Evolutionary conservation across 2,888 invertebrate species (phyloP).

Genomic region (Scaptomyza tumidula): DNA sequence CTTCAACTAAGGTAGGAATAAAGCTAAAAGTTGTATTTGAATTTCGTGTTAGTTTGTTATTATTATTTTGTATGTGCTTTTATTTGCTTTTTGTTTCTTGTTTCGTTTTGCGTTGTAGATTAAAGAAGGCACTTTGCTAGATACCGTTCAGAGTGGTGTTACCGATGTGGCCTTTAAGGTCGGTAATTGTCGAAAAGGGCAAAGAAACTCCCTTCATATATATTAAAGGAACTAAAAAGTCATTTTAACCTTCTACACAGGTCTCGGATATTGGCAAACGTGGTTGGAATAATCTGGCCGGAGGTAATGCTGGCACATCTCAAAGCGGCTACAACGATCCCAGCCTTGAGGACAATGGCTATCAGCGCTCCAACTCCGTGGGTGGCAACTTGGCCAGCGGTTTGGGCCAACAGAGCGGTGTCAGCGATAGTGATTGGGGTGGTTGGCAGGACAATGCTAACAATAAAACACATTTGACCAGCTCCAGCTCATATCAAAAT

Average conservation of each 20-base stretch:
- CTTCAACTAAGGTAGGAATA: slow-evolving; percentile 91
- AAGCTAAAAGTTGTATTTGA: not conserved
- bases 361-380: slow-evolving; percentile 83
- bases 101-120: slow-evolving; percentile 86
- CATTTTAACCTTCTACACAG: slow-evolving; percentile 82
- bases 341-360: slow-evolving; percentile 76
- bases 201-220: not conserved
- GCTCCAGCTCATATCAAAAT: slow-evolving; percentile 80
- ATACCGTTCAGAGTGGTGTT: slow-evolving; percentile 88
- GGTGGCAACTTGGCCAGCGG: slow-evolving; percentile 79
- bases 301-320: slow-evolving; percentile 85
- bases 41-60: slow-evolving; percentile 51
- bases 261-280: slow-evolving; percentile 88
- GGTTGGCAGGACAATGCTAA: slow-evolving; percentile 80
- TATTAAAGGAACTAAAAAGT: not conserved
- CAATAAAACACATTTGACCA: slow-evolving; percentile 69
- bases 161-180: slow-evolving; percentile 88
- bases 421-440: slow-evolving; percentile 82
- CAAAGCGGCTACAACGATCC: slow-evolving; percentile 82
- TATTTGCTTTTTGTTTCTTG: slow-evolving; percentile 60
- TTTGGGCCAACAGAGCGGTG: slow-evolving; percentile 72
- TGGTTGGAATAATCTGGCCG: slow-evolving; percentile 88
- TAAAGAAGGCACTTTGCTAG: slow-evolving; percentile 89
- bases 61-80: slow-evolving; percentile 48
- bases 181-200: slow-evolving; percentile 58